phyloP scores from a whole-genome alignment of 2,888 invertebrate species.

The Epinotia ramella region DNA sequence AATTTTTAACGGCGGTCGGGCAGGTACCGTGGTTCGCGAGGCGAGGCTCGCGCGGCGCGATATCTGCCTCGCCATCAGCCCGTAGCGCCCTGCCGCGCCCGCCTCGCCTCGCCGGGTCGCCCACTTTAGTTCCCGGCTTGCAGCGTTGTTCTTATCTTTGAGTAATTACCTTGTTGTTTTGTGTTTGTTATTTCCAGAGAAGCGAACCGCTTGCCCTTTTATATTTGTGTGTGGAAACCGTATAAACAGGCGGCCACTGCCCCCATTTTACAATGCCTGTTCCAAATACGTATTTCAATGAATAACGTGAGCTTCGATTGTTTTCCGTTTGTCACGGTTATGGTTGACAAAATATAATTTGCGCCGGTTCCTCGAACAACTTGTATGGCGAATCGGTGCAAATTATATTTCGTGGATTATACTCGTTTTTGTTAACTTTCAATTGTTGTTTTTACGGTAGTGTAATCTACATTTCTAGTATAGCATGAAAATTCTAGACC shows the following conservation, averaged over 20 bases:
- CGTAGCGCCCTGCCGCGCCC: conserved; percentile 46
- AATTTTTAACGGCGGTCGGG: conserved; percentile 61
- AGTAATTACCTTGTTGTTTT: conserved; percentile 74
- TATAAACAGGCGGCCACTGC: conserved; percentile 29
- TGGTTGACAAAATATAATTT: no score
- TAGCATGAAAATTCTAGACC: neutral
- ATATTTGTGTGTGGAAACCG: conserved; percentile 52
- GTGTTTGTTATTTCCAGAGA: conserved; percentile 65
- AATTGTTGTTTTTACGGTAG: conserved; percentile 32
- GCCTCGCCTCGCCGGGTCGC: conserved; percentile 57
- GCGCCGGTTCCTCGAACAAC: no score
- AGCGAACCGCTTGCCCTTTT: conserved; percentile 60
- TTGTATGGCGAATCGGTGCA: no score
- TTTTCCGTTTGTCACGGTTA: conserved; percentile 18
- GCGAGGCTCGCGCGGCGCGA: conserved; percentile 49
- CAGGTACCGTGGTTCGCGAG: conserved; percentile 52
- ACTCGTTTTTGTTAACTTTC: neutral
- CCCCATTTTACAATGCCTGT: conserved; percentile 32
- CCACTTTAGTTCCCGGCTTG: conserved; percentile 61
- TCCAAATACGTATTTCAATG: conserved; percentile 26
- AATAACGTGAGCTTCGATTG: conserved; percentile 19
- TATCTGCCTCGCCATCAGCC: conserved; percentile 50
- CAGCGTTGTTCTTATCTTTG: conserved; percentile 74
- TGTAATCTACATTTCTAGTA: conserved; percentile 31
- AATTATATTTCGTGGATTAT: no score